phyloP scores from a whole-genome alignment of 2,888 invertebrate genomes.

The Leucoma salicis region DNA sequence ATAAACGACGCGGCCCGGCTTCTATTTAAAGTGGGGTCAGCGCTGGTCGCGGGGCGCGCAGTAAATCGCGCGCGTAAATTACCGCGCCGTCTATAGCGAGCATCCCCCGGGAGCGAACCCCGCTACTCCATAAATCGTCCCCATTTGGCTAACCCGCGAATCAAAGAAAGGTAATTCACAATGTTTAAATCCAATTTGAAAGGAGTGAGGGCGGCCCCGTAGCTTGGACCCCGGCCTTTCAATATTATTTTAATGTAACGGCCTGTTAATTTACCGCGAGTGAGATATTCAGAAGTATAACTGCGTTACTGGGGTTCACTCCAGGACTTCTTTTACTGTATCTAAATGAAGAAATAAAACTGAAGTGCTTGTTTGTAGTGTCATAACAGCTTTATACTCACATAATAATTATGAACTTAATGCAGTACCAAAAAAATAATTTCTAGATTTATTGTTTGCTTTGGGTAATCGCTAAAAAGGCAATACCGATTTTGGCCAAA shows the following conservation, averaged over 20 bases:
- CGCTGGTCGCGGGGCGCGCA: conserved; percentile 49
- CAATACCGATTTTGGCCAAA: no score
- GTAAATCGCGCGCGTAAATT: conserved; percentile 55
- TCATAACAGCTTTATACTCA: no score
- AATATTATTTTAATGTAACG: conserved; percentile 45
- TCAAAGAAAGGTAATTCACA: conserved; percentile 77
- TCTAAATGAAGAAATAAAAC: no score
- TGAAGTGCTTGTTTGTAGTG: no score
- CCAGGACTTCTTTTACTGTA: neutral
- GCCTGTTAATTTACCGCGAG: conserved; percentile 46
- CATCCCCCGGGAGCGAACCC: conserved; percentile 36
- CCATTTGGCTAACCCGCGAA: conserved; percentile 76
- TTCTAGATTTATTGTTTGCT: no score
- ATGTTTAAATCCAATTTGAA: conserved; percentile 76
- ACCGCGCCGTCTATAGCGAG: conserved; percentile 35
- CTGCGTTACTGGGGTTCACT: conserved; percentile 10
- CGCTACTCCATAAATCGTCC: conserved; percentile 72
- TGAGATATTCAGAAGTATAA: conserved; percentile 34
- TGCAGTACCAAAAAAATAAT: no score
- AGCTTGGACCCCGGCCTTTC: conserved; percentile 33
- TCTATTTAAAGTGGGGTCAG: conserved; percentile 55
- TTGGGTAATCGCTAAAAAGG: no score
- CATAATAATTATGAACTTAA: no score
- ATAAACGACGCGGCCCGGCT: no score
- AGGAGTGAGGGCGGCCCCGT: conserved; percentile 40